phyloP scores from a whole-genome alignment of 1,140 invertebrate genomes.

The Orchesella cincta region DNA sequence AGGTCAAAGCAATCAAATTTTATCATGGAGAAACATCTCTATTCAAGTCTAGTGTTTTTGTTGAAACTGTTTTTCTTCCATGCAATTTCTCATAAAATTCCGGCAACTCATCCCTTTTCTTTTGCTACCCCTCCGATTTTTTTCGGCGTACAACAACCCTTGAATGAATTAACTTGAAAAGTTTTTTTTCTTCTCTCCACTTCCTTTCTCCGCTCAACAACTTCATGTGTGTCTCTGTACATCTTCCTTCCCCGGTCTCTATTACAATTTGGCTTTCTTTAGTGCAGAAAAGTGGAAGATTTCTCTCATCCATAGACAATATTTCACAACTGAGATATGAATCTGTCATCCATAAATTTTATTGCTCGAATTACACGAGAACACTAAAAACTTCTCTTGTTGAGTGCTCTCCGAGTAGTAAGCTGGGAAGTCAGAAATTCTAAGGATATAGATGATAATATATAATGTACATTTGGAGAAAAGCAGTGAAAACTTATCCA shows the following conservation, averaged over 20 bases:
- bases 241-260: no score
- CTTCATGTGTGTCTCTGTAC: neutral
- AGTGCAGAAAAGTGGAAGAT: slow-evolving; percentile 11
- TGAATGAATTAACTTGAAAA: slow-evolving; percentile 25
- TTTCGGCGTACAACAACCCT: neutral
- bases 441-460: no score
- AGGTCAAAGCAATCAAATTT: slow-evolving; percentile 13
- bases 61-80: neutral
- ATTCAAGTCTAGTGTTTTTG: neutral
- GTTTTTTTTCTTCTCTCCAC: slow-evolving; percentile 14
- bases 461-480: no score
- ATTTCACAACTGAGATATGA: slow-evolving; percentile 27
- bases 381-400: slow-evolving; percentile 22
- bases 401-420: no score
- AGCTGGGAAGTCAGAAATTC: no score
- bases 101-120: slow-evolving; percentile 10
- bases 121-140: slow-evolving; percentile 4
- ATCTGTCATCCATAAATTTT: slow-evolving; percentile 30
- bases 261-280: slow-evolving; percentile 4
- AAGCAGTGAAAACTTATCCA: no score
- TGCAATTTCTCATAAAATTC: slow-evolving; percentile 25
- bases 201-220: neutral
- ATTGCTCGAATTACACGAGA: slow-evolving; percentile 27
- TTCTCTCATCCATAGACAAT: slow-evolving; percentile 26
- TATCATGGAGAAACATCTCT: neutral